phyloP scores from a whole-genome alignment of 2,797 vertebrate species.

The Pampus argenteus region DNA sequence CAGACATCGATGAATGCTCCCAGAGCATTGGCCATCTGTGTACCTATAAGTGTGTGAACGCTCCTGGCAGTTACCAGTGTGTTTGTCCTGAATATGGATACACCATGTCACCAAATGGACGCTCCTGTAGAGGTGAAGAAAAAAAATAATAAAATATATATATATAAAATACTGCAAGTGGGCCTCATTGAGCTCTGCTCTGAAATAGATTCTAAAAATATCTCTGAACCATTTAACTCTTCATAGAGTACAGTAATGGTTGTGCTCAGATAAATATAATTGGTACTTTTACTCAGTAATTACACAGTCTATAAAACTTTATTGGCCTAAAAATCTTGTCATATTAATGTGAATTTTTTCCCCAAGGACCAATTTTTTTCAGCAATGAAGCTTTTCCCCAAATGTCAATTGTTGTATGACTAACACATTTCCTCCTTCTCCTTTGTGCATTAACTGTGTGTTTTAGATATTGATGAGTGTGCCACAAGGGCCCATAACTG shows the following conservation, averaged over 20 bases:
- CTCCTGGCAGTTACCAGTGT: slow-evolving; percentile 94
- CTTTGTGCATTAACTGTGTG: slow-evolving; percentile 40
- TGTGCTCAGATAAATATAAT: slow-evolving; percentile 63
- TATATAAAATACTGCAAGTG: not conserved
- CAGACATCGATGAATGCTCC: slow-evolving; percentile 96
- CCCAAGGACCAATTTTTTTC: slow-evolving; percentile 11
- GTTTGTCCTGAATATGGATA: slow-evolving; percentile 94
- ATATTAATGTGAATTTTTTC: slow-evolving; percentile 54
- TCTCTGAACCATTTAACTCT: slow-evolving; percentile 29
- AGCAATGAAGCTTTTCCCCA: slow-evolving; percentile 22
- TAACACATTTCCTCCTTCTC: slow-evolving; percentile 10
- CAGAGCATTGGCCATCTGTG: slow-evolving; percentile 93
- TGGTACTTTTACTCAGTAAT: slow-evolving; percentile 58
- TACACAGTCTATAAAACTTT: slow-evolving; percentile 61
- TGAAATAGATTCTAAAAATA: slow-evolving; percentile 34
- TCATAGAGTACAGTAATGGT: slow-evolving; percentile 21
- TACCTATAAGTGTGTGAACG: slow-evolving; percentile 93
- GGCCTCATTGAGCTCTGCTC: not conserved
- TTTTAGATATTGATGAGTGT: slow-evolving; percentile 95
- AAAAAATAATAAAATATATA: too few species aligned
- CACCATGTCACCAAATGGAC: slow-evolving; percentile 91
- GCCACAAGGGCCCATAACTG: slow-evolving; percentile 93
- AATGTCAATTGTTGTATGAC: slow-evolving; percentile 16
- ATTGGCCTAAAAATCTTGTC: slow-evolving; percentile 56
- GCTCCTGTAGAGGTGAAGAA: slow-evolving; percentile 94